These are phyloP conservation scores for Corythornis vintsioides DNA, from an alignment of 2,113 vertebrate species.

Conservation along the genomic window DNA sequence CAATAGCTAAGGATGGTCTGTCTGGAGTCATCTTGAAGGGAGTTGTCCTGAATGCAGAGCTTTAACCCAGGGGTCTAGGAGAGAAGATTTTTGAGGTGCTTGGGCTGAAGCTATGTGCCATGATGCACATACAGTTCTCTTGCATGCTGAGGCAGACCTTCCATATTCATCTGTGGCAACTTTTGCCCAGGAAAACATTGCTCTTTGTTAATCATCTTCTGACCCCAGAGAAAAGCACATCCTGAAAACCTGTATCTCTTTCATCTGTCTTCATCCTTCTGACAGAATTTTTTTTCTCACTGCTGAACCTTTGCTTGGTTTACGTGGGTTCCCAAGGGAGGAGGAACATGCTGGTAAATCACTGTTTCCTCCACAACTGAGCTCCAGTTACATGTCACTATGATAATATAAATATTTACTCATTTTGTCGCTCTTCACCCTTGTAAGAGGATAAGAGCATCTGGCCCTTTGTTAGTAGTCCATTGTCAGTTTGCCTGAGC, in stretches of 20 bases:
- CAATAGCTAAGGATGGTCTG: background rate
- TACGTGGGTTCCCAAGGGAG: background rate
- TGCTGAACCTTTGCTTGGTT: background rate
- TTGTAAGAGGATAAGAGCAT: conserved; percentile 46
- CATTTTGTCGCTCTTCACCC: conserved; percentile 29
- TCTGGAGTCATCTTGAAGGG: background rate
- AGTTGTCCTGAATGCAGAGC: background rate
- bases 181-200: background rate
- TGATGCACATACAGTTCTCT: background rate
- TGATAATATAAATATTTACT: conserved; percentile 53
- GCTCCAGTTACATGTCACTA: conserved; percentile 27
- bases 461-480: conserved; percentile 19
- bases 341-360: background rate
- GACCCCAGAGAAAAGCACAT: background rate
- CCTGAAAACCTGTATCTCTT: background rate
- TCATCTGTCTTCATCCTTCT: background rate
- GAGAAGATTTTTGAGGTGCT: background rate
- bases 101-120: background rate
- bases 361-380: background rate
- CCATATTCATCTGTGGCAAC: background rate
- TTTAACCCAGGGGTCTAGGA: background rate
- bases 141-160: background rate
- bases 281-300: background rate
- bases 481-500: background rate
- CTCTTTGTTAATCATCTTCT: background rate